Evolutionary conservation across 2,113 vertebrate genomes (phyloP).

Genomic region (Engystomops pustulosus): DNA sequence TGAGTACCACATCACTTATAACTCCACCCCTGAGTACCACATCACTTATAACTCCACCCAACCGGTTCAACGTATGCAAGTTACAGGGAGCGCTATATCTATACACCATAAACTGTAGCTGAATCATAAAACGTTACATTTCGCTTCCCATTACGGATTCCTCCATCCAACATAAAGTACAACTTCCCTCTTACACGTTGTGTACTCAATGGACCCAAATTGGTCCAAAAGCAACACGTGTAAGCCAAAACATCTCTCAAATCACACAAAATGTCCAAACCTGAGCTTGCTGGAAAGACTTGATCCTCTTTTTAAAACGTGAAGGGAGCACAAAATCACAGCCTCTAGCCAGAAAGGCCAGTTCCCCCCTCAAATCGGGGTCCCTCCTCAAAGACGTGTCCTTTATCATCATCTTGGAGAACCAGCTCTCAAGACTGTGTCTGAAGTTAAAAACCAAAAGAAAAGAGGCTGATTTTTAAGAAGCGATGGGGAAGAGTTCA

Average conservation of each 20-base stretch:
- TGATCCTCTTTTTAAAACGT: constrained; percentile 96
- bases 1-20: neutral
- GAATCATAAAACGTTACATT: neutral
- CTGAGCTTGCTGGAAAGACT: constrained; percentile 97
- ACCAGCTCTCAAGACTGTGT: constrained; percentile 56
- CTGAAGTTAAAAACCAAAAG: neutral
- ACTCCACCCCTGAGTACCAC: neutral
- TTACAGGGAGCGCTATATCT: neutral
- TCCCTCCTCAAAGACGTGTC: constrained; percentile 93
- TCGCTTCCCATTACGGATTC: too few relatives aligned
- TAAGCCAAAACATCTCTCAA: neutral
- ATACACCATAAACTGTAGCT: neutral
- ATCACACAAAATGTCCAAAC: constrained; percentile 76
- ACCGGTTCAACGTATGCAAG: neutral
- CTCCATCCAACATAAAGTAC: neutral
- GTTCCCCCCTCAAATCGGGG: constrained; percentile 95
- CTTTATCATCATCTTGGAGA: constrained; percentile 97
- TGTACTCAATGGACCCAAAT: neutral
- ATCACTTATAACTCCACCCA: neutral
- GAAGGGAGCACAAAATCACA: constrained; percentile 99
- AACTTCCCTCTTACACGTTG: too few relatives aligned
- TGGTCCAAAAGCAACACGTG: neutral
- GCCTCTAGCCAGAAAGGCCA: constrained; percentile 95
- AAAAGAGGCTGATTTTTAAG: neutral
- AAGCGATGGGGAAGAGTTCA: constrained; percentile 69